Evolutionary conservation across 1,140 invertebrate genomes (phyloP).

Genomic region (Mactra quadrangularis): DNA sequence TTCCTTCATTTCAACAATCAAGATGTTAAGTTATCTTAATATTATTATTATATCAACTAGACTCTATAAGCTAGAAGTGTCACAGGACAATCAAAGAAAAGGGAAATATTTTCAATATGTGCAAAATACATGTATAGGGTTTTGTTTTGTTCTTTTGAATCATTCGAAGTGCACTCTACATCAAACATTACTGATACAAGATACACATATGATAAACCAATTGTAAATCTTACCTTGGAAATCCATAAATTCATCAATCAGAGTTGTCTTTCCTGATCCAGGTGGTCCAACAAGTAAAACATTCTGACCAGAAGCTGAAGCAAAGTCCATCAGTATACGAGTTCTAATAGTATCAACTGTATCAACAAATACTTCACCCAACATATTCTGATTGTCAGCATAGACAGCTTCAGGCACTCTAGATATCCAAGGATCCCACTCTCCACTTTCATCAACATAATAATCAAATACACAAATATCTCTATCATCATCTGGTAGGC

Average conservation of each 20-base stretch:
- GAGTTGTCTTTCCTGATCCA: constrained; percentile 84
- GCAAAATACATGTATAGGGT: no score
- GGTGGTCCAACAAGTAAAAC: constrained; percentile 83
- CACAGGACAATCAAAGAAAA: no score
- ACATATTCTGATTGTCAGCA: constrained; percentile 80
- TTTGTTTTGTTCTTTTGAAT: no score
- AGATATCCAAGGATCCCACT: constrained; percentile 84
- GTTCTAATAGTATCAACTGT: constrained; percentile 82
- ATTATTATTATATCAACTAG: no score
- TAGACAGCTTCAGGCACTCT: constrained; percentile 80
- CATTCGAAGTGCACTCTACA: no score
- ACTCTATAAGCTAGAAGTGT: no score
- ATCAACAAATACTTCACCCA: constrained; percentile 83
- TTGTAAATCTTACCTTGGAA: constrained; percentile 78
- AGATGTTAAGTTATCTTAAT: no score
- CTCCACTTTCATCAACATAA: constrained; percentile 84
- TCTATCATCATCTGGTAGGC: constrained; percentile 84
- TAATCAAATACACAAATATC: constrained; percentile 84
- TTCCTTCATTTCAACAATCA: no score
- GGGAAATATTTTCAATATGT: no score
- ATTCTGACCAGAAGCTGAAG: constrained; percentile 80
- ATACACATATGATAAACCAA: no score
- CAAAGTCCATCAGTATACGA: constrained; percentile 82
- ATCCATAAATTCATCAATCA: constrained; percentile 82
- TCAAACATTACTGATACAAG: no score